Conservation (phyloP, 2,113 vertebrate species). For the Nothoprocta pentlandii region DNA sequence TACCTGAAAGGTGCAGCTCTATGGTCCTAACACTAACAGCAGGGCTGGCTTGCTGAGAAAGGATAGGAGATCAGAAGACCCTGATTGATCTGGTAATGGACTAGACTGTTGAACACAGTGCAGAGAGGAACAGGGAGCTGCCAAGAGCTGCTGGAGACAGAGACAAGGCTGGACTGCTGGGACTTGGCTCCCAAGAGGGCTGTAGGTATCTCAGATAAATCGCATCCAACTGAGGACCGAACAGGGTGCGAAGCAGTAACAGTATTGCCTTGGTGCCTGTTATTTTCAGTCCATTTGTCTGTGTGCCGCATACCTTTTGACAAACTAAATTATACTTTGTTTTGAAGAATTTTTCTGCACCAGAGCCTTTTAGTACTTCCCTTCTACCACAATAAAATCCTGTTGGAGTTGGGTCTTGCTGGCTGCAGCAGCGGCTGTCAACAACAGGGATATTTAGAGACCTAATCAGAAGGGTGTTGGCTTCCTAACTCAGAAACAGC, state of each 20-base stretch:
- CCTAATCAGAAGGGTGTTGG: not conserved
- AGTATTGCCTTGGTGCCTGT: not conserved
- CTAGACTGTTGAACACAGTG: not conserved
- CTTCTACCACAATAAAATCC: not conserved
- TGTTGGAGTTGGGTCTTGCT: not conserved
- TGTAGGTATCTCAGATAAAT: not conserved
- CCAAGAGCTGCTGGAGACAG: not conserved
- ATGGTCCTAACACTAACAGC: not conserved
- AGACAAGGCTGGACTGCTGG: not conserved
- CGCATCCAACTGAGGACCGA: not conserved
- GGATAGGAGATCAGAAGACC: not conserved
- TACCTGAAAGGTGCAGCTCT: not conserved
- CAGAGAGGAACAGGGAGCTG: not conserved
- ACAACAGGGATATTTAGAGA: conserved; percentile 14
- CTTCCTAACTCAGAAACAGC: not conserved
- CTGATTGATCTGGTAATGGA: not conserved
- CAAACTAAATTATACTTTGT: conserved; percentile 19
- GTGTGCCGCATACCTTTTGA: not conserved
- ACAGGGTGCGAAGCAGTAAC: not conserved
- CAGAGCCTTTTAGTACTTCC: not conserved
- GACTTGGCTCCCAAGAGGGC: not conserved
- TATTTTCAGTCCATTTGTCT: not conserved
- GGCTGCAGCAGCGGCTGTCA: not conserved
- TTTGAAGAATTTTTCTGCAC: conserved; percentile 41
- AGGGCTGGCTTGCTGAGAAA: not conserved